Evolutionary conservation across 2,888 invertebrate species (phyloP), one percentile per base, ranked within the genome.

Genomic region (Diaperis boleti): DNA sequence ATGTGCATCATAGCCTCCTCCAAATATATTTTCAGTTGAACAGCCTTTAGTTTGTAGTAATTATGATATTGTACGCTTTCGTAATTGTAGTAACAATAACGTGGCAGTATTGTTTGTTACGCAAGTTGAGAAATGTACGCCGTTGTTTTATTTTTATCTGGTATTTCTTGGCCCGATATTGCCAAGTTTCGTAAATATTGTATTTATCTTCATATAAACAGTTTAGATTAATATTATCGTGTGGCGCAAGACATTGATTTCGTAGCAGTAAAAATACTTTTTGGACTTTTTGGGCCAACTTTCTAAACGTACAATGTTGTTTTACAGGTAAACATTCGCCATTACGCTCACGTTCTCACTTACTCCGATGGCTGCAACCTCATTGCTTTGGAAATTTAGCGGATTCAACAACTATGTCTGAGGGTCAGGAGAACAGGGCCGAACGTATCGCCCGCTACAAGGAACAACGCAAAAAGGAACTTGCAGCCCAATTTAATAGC

Each of bases 371-470:
- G 74, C 74, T 72, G 39, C 72, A 73, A 62, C 72, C 72, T 63
- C 65, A 66, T 64, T 72, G 71, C 55, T 69, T 60, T 67, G 59
- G 47, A 54, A 63, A 50, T 56, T 56, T 65, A 60, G 60, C 69
- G 64, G 64, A 67, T 54, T 57, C 44, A 18, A 37, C 55, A 47
- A 71, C 44, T 45, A 79, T 79, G 78, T 76, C 78, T 73, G 76
- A 78, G 56, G 69, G 59, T 18, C 66, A 74, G 69, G 84, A 84
- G 78, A 84, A 82, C 78, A 82, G 85, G 68, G 84, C 85, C 76
- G 88, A 87, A 79, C 83, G 90, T 76, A 88, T 90, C 73, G 87
- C 87, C 72, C 86, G 86, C 72, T 91, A 90, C 80, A 91, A 91
- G 78, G 91, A 91, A 74, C 89, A 91, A 76, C 83, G 91, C 56